Evolutionary conservation across 2,113 vertebrate species (phyloP).

Genomic region (Rattus rattus): DNA sequence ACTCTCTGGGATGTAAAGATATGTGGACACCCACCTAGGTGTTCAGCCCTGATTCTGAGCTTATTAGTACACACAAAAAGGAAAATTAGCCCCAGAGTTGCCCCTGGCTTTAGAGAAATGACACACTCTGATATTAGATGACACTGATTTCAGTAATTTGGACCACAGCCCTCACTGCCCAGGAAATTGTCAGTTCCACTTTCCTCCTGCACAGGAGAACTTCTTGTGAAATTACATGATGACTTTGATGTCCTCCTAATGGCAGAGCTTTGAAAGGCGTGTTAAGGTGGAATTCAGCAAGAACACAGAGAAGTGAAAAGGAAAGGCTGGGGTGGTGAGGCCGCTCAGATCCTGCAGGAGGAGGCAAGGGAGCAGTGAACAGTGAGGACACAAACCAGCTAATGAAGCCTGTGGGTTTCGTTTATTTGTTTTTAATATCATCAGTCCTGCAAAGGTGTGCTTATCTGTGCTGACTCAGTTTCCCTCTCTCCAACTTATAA

Average conservation of each 20-base stretch:
- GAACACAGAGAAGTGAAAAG: not conserved
- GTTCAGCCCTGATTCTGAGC: not conserved
- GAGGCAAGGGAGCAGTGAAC: not conserved
- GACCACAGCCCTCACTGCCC: constrained; percentile 51
- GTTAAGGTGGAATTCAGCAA: not conserved
- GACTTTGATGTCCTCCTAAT: constrained; percentile 64
- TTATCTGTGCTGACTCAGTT: not conserved
- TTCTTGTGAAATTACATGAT: constrained; percentile 36
- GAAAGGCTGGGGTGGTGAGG: not conserved
- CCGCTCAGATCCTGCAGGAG: not conserved
- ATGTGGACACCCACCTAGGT: not conserved
- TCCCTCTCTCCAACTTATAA: not conserved
- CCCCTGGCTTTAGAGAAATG: not conserved
- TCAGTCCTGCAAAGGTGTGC: not conserved
- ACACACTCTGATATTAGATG: not conserved
- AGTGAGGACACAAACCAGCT: not conserved
- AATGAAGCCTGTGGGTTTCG: not conserved
- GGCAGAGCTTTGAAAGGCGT: constrained; percentile 40
- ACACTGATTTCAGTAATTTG: constrained; percentile 67
- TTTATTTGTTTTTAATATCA: not conserved
- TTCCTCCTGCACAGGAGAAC: constrained; percentile 35
- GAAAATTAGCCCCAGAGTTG: not conserved
- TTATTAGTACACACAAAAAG: not conserved
- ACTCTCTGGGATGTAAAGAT: not conserved
- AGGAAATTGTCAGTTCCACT: constrained; percentile 49